Evolutionary conservation across 1,140 invertebrate genomes (phyloP).

Genomic region (Periplaneta americana): DNA sequence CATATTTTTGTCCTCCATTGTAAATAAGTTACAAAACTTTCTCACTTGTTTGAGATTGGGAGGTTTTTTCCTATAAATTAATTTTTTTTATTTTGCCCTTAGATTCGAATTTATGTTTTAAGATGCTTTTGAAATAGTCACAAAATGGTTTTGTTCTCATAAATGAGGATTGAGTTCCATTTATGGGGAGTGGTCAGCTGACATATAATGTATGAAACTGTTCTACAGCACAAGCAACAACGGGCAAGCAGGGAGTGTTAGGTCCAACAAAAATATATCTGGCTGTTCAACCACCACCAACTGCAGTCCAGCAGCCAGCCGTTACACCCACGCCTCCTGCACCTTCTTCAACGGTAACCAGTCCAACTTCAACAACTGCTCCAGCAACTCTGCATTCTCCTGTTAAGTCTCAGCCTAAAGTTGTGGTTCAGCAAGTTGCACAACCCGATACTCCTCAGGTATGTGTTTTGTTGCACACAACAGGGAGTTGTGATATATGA

Average conservation of each 20-base stretch:
- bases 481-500: too few relatives aligned
- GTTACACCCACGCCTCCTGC: background rate
- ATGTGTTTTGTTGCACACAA: too few relatives aligned
- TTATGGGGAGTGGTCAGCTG: background rate
- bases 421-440: conserved; percentile 17
- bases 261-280: conserved; percentile 80
- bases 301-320: conserved; percentile 14
- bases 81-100: too few relatives aligned
- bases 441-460: conserved; percentile 10
- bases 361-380: background rate
- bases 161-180: too few relatives aligned
- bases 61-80: too few relatives aligned
- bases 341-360: conserved; percentile 32
- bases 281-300: conserved; percentile 60
- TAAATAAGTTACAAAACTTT: too few relatives aligned
- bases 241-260: conserved; percentile 72
- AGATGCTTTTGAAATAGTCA: too few relatives aligned
- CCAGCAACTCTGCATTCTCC: background rate
- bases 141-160: too few relatives aligned
- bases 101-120: too few relatives aligned
- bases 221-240: conserved; percentile 65
- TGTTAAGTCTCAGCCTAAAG: conserved; percentile 11
- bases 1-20: too few relatives aligned
- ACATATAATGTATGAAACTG: background rate
- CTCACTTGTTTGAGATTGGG: too few relatives aligned